These are phyloP conservation scores for Hydractinia echinata DNA, from an alignment of 30 jellyfish, hydroid and myxozoan genomes.

Conservation along the genomic window DNA sequence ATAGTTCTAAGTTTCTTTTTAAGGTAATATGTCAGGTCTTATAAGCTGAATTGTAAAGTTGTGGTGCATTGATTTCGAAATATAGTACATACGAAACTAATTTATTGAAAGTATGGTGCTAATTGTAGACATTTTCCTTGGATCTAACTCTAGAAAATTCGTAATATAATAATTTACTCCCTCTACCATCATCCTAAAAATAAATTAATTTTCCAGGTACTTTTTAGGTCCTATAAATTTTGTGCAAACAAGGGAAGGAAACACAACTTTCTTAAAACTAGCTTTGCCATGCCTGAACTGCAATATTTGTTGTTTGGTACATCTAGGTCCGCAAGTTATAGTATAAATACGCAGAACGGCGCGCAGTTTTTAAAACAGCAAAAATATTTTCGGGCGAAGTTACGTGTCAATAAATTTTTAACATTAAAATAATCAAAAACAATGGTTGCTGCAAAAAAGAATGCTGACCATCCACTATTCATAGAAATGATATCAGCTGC, in stretches of 20 bases:
- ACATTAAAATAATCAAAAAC: not conserved
- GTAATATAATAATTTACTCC: too few relatives aligned
- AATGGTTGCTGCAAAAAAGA: slow-evolving; percentile 26
- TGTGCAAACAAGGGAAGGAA: slow-evolving; percentile 5
- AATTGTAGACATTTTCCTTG: too few relatives aligned
- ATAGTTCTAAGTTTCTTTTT: not conserved
- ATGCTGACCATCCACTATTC: slow-evolving; percentile 64
- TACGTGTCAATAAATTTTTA: not conserved
- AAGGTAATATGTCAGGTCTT: not conserved
- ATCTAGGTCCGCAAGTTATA: slow-evolving; percentile 10
- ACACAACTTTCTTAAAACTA: slow-evolving; percentile 10
- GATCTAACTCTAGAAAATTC: too few relatives aligned
- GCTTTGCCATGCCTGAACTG: not conserved
- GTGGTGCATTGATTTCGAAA: not conserved
- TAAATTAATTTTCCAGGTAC: too few relatives aligned
- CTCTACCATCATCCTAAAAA: too few relatives aligned
- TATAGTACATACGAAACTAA: not conserved
- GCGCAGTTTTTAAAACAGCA: not conserved
- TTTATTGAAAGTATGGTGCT: too few relatives aligned
- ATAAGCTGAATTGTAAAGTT: not conserved
- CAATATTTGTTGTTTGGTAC: slow-evolving; percentile 15
- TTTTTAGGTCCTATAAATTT: not conserved
- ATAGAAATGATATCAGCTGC: slow-evolving; percentile 75
- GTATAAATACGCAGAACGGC: not conserved
- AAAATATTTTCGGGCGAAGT: not conserved